Evolutionary conservation across 2,888 invertebrate genomes (phyloP), one percentile per base, ranked within the genome.

Genomic region (Mythimna impura): DNA sequence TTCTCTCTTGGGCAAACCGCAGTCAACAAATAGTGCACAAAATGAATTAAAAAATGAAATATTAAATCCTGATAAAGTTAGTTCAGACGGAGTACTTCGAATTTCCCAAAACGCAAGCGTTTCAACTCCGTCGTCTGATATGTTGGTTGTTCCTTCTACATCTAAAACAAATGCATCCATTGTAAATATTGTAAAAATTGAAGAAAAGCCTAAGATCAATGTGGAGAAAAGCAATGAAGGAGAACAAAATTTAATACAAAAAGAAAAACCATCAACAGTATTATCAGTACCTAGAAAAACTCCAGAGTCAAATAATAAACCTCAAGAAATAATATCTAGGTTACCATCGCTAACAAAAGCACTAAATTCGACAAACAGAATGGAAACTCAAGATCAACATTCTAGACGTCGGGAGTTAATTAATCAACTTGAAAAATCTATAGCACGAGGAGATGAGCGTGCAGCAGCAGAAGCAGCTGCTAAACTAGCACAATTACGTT

Each of bases 381-480:
- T 10, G n/a, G 78, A 85, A 25, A 86, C 84, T 62, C 71, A 87
- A 57, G 90, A 93, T 76, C 91, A 93, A 61, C 94, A 95, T 82
- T 88, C 90, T 17, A 91, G 89, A 83, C 93, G 94, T 34, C 91
- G 95, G 79, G 91, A 93, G 71, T 89, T 98, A 81, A 95, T 98
- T 84, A 97, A 97, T 90, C 97, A 97, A 91, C 94, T 98, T 69
- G 98, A 98, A 92, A 96, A 97, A 71, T 98, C 98, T 3, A 98
- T 98, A 86, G 97, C 97, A 5, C 97, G 97, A 89, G 98, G 98
- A 10, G 97, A 98, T 87, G 97, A 98, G 92, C 96, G 96, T 66
- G 97, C 97, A 83, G 98, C 98, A 3, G 97, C 98, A 0, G 97
- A 97, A 80, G 97, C 98, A 65, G 98, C 98, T 0, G 97, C 97